Evolutionary conservation across 2,797 vertebrate species (phyloP).

Genomic region (Huso huso): DNA sequence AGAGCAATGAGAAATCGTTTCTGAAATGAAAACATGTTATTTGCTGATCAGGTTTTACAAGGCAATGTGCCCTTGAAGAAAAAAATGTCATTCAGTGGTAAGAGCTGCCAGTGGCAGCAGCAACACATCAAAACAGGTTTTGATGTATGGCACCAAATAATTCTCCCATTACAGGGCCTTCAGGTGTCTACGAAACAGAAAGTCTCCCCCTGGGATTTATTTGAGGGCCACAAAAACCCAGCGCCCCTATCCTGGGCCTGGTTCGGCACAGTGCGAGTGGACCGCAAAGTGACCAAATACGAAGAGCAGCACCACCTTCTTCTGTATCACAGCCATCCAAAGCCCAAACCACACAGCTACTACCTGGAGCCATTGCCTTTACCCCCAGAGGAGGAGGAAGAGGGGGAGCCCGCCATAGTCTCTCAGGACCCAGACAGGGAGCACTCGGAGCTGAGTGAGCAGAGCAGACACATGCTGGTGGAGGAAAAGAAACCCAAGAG

Average conservation of each 20-base stretch:
- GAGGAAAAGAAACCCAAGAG: slow-evolving; percentile 58
- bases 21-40: no score
- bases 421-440: slow-evolving; percentile 89
- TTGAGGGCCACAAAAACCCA: slow-evolving; percentile 90
- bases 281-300: slow-evolving; percentile 86
- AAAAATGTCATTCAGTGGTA: slow-evolving; percentile 53
- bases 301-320: slow-evolving; percentile 94
- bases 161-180: slow-evolving; percentile 69
- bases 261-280: slow-evolving; percentile 93
- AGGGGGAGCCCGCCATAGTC: slow-evolving; percentile 74
- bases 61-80: slow-evolving; percentile 69
- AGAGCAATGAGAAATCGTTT: no score
- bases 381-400: slow-evolving; percentile 91
- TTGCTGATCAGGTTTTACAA: no score
- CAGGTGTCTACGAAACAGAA: slow-evolving; percentile 98
- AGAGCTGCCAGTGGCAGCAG: no score
- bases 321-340: slow-evolving; percentile 92
- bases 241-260: slow-evolving; percentile 96
- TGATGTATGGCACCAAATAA: not conserved
- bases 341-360: slow-evolving; percentile 91
- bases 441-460: slow-evolving; percentile 47
- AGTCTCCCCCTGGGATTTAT: slow-evolving; percentile 97
- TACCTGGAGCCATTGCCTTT: slow-evolving; percentile 88
- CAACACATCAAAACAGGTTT: not conserved
- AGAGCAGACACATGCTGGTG: slow-evolving; percentile 36